Base-by-base conservation (phyloP, 1,140 invertebrate species). In the Lordiphosa stackelbergi region DNA sequence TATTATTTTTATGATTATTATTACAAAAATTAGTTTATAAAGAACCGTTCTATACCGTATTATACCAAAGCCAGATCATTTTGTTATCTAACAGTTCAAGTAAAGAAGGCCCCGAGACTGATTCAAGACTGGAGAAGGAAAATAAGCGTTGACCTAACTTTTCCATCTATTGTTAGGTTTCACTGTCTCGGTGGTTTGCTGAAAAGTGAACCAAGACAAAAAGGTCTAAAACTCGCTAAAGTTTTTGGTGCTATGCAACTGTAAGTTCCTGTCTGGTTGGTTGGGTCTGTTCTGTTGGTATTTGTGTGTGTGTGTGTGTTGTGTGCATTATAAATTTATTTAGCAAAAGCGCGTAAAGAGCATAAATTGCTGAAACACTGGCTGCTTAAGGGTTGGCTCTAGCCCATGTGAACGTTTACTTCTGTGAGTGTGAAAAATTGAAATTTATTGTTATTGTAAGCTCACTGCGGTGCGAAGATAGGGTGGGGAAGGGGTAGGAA, bases 281-380 rank as follows among this genome's bases (percentile, higher is more conserved):
- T 51, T 57, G n/a, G 54, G 36, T 60, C 38, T 56, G 34, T 19
- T 12, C 28, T 24, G n/a, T 69, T 31, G 31, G 40, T 31, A 34
- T 22, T 16, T 53, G 7, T 66, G 7, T 53, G 6, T 61, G 16
- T 36, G 35, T 41, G 13, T 49, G n/a, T 48, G 41, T 40, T 58
- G 58, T 41, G 56, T 41, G 51, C 58, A 78, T 72, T 81, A 71
- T 79, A 81, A 81, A 81, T 81, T 81, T 81, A 81, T 81, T 83
- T 81, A 69, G 68, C 64, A 66, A 81, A 81, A 63, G 68, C 75
- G 77, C 72, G 63, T 72, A 65, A 57, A 77, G 56, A 72, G 75
- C 64, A 83, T 81, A 81, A 81, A 81, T 81, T 81, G 64, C 57
- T 61, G 72, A 56, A 28, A 53, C 72, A 60, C 59, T 60, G 62